Evolutionary conservation across 2,797 vertebrate genomes (phyloP).

Genomic region (Gastrophryne carolinensis): DNA sequence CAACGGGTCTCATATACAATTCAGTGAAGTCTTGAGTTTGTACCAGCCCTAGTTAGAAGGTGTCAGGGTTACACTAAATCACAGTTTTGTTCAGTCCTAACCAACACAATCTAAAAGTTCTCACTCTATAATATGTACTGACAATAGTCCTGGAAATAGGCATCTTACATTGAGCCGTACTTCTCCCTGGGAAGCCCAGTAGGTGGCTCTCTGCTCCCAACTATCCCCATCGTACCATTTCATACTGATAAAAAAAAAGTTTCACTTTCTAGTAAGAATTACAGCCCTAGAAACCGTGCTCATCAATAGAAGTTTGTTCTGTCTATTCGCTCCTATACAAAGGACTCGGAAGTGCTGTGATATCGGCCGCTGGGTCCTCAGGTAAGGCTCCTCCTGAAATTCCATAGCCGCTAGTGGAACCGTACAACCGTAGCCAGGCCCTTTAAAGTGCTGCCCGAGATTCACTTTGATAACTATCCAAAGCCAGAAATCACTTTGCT

Average conservation of each 20-base stretch:
- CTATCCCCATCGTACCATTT: not conserved
- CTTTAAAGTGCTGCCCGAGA: constrained; percentile 51
- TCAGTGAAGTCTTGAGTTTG: no score
- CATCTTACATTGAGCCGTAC: not conserved
- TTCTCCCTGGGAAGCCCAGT: constrained; percentile 54
- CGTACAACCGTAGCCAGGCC: constrained; percentile 42
- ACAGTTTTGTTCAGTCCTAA: no score
- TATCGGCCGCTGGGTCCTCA: no score
- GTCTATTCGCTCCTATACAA: constrained; percentile 18
- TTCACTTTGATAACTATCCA: constrained; percentile 59
- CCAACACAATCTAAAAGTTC: no score
- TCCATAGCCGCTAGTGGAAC: constrained; percentile 5
- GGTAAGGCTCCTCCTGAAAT: constrained; percentile 45
- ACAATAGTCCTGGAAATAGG: not conserved
- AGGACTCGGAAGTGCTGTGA: constrained; percentile 40
- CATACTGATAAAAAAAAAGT: not conserved
- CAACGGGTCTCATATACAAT: no score
- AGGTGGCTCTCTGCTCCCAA: constrained; percentile 69
- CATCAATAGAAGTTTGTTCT: constrained; percentile 33
- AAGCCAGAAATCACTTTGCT: constrained; percentile 53
- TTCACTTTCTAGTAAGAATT: constrained; percentile 43
- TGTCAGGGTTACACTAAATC: no score
- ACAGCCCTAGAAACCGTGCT: constrained; percentile 37
- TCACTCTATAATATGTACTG: no score
- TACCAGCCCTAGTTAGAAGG: no score